These are phyloP conservation scores for Lutraria rhynchaena DNA, from an alignment of 1,140 invertebrate genomes.

Conservation along the genomic window DNA sequence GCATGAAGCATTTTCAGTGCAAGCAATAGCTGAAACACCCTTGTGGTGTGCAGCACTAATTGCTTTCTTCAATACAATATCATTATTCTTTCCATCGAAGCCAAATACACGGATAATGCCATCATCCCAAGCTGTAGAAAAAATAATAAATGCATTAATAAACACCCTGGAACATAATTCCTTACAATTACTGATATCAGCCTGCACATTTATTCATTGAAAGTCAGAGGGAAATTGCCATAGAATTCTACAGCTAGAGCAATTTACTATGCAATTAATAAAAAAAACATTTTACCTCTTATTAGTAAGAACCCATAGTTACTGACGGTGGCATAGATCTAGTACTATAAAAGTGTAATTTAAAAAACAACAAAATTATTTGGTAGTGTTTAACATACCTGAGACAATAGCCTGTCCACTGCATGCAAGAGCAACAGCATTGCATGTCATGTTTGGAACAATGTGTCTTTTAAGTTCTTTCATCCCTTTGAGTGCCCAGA, in stretches of 20 bases:
- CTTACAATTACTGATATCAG: too few relatives aligned
- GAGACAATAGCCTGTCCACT: constrained; percentile 91
- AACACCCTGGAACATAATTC: too few relatives aligned
- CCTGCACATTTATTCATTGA: too few relatives aligned
- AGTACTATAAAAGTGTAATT: too few relatives aligned
- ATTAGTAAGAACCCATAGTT: too few relatives aligned
- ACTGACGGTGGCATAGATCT: too few relatives aligned
- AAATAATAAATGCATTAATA: too few relatives aligned
- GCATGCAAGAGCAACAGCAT: constrained; percentile 88
- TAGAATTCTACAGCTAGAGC: too few relatives aligned
- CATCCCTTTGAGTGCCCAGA: constrained; percentile 90
- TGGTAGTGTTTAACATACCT: constrained; percentile 83
- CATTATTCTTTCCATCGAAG: constrained; percentile 57
- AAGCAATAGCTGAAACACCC: constrained; percentile 90
- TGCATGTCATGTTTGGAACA: constrained; percentile 93
- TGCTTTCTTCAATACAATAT: constrained; percentile 36
- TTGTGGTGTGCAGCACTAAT: constrained; percentile 91
- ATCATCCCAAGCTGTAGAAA: constrained; percentile 92
- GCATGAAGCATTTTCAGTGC: constrained; percentile 86
- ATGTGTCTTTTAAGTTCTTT: constrained; percentile 92
- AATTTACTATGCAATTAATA: too few relatives aligned
- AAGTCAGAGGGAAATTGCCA: too few relatives aligned
- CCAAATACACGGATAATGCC: constrained; percentile 87
- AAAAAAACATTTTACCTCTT: too few relatives aligned
- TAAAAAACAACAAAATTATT: too few relatives aligned